A percentile compares a stretch with the other conserved stretches of the same genome.
Conservation (phyloP, 2,113 vertebrate genomes). For the Mustelus asterias region DNA sequence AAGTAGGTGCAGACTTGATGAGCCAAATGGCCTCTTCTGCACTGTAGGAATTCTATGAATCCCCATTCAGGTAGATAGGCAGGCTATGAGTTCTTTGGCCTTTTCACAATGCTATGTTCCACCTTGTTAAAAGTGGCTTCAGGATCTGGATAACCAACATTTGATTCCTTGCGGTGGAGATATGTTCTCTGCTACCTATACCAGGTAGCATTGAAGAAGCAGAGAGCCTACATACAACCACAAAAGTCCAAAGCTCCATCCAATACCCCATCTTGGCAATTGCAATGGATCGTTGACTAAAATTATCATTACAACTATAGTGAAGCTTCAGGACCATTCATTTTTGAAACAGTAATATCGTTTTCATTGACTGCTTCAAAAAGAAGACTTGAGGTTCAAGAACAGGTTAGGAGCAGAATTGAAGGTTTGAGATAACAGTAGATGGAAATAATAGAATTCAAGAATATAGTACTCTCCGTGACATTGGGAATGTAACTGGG, state of each 20-base stretch:
- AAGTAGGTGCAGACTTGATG: no score
- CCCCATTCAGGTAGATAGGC: not conserved
- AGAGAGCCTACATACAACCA: not conserved
- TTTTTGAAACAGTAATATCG: not conserved
- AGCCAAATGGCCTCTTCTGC: no score
- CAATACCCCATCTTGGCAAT: not conserved
- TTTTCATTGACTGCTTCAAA: not conserved
- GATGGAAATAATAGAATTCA: not conserved
- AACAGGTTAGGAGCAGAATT: not conserved
- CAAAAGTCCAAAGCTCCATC: not conserved
- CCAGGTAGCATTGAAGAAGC: not conserved
- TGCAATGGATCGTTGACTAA: not conserved
- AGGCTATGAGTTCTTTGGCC: not conserved
- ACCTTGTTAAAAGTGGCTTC: not conserved
- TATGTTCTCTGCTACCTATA: not conserved
- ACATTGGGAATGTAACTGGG: not conserved
- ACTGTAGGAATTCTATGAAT: no score
- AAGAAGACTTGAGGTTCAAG: not conserved
- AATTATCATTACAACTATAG: not conserved
- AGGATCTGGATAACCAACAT: not conserved
- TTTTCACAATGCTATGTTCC: not conserved
- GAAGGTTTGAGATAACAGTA: not conserved
- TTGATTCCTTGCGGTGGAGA: not conserved
- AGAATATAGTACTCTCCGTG: not conserved
- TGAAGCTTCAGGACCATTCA: not conserved